A percentile compares a stretch with the other conserved stretches of the same genome.
These are phyloP conservation scores for Pluvialis apricaria DNA, from an alignment of 2,113 vertebrate species.

Conservation along the genomic window DNA sequence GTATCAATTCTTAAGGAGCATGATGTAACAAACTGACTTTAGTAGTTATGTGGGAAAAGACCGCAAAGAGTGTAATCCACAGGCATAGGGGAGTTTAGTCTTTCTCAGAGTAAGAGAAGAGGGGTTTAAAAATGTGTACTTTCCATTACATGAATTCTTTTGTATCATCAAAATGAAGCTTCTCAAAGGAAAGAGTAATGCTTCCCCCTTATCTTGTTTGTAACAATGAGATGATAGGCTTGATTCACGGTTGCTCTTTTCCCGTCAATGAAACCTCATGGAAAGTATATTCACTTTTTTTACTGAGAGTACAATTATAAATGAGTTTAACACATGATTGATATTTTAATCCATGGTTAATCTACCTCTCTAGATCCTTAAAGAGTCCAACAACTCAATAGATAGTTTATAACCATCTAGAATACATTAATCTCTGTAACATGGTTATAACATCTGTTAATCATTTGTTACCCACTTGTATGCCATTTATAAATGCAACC, in stretches of 20 bases:
- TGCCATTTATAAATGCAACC: slow-evolving; percentile 31
- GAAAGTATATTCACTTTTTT: not conserved
- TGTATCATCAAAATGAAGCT: not conserved
- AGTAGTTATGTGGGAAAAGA: not conserved
- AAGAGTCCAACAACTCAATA: not conserved
- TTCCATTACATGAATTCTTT: not conserved
- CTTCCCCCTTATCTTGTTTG: not conserved
- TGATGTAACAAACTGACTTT: not conserved
- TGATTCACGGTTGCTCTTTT: not conserved
- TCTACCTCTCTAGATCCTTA: not conserved
- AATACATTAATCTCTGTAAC: slow-evolving; percentile 3
- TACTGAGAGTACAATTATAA: not conserved
- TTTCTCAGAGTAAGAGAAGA: not conserved
- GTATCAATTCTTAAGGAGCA: not conserved
- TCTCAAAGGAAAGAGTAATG: not conserved
- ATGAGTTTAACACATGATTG: not conserved
- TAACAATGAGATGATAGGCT: not conserved
- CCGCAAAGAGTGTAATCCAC: not conserved
- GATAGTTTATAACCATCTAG: slow-evolving; percentile 38
- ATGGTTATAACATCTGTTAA: slow-evolving; percentile 52
- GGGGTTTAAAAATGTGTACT: not conserved
- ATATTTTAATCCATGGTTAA: slow-evolving; percentile 42
- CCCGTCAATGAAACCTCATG: not conserved
- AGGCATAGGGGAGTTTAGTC: not conserved
- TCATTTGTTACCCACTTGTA: slow-evolving; percentile 42